Evolutionary conservation across 2,797 vertebrate species (phyloP), one percentile per base, ranked within the genome.

Genomic region (Ctenochaetus hawaiiensis): DNA sequence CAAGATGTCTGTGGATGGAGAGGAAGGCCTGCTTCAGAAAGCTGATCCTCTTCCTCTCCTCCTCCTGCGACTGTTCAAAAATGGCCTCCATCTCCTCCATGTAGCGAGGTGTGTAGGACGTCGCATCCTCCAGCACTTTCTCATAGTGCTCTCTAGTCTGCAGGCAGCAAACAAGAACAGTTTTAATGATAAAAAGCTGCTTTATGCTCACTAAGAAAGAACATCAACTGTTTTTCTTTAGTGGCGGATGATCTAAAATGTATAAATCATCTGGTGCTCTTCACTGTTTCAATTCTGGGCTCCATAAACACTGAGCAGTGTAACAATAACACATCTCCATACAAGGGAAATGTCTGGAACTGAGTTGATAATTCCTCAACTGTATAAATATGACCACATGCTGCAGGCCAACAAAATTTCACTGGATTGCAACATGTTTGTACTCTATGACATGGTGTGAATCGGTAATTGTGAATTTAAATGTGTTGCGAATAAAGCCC

Each of bases 31-130:
- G 93, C 80, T 96, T 97, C 54, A 97, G 87, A 57, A 97, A 97
- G 80, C 89, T 89, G 73, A 96, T 96, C 83, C 96, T 95, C 83
- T 94, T 96, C 84, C 94, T 94, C 86, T 97, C 96, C 80, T 95
- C 93, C 79, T 96, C 95, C 72, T 97, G 96, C 2, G 96, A 95
- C 88, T 96, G 91, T 39, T 97, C 96, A 81, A 97, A 97, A 39
- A 96, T 95, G 41, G 93, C 92, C 26, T 97, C 96, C 96, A 97
- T 97, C 67, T 97, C 96, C 87, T 97, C 96, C 95, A 97, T 96
- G 92, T 97, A 97, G 63, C 95, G 94, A 0, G 96, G 95, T 0
- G 96, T 95, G 80, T 95, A 96, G n/a, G 94, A 87, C 1, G 94
- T 94, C n/a, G 94, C 90, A 7, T 96, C 96, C 66, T 96, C 95